Evolutionary conservation across 2,113 vertebrate genomes (phyloP).

Genomic region (Rallus limicola): DNA sequence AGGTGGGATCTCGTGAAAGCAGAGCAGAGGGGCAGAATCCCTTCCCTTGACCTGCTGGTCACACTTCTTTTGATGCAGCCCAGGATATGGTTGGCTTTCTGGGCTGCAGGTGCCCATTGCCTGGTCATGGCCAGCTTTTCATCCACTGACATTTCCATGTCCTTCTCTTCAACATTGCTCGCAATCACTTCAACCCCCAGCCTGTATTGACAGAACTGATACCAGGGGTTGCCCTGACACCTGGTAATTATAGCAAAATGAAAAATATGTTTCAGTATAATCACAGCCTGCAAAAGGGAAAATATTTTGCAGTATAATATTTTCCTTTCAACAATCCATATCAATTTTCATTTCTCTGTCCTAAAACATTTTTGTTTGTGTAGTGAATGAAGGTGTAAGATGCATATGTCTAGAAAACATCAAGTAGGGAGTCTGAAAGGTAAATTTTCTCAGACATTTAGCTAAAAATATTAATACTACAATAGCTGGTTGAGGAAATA

Average conservation of each 20-base stretch:
- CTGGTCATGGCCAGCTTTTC: too few species aligned
- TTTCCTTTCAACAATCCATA: background rate
- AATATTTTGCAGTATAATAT: background rate
- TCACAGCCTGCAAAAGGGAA: background rate
- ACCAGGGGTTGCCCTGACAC: rapidly evolving
- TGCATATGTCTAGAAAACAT: background rate
- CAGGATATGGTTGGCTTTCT: too few species aligned
- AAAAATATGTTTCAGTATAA: background rate
- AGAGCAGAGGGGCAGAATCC: too few species aligned
- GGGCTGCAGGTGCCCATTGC: too few species aligned
- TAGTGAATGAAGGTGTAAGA: background rate
- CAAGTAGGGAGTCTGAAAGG: background rate
- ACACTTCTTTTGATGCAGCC: too few species aligned
- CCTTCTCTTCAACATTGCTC: background rate
- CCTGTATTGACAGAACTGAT: background rate
- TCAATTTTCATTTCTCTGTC: background rate
- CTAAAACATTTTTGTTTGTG: background rate
- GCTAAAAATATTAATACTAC: background rate
- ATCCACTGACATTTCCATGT: background rate
- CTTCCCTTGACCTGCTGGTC: too few species aligned
- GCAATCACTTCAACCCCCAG: background rate
- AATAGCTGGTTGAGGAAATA: background rate
- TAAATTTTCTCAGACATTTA: background rate
- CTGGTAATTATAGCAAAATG: background rate
- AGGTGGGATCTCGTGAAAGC: too few species aligned